Evolutionary conservation across 2,797 vertebrate species (phyloP).

Genomic region (Galago senegalensis): DNA sequence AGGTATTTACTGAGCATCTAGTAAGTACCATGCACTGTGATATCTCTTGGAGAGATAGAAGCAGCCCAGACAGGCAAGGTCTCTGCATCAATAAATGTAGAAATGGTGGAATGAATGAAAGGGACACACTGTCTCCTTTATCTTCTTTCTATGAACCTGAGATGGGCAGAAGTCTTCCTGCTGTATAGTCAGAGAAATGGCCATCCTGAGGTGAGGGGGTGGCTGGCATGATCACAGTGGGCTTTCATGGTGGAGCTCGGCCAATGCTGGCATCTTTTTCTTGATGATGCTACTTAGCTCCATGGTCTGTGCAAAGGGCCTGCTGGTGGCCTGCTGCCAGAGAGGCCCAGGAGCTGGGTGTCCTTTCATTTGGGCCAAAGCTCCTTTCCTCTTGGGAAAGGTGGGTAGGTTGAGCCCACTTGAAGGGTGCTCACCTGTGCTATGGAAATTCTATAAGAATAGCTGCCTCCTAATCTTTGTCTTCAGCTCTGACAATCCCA

Average conservation of each 20-base stretch:
- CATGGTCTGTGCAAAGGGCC: background rate
- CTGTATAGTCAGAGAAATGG: accelerated
- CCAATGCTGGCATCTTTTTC: background rate
- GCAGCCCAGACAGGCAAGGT: background rate
- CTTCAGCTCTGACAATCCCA: background rate
- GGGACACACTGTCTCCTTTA: accelerated
- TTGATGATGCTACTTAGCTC: background rate
- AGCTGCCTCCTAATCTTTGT: background rate
- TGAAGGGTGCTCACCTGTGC: background rate
- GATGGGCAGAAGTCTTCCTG: accelerated
- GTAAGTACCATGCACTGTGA: background rate
- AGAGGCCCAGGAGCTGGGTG: background rate
- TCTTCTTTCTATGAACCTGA: background rate
- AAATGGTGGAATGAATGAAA: background rate
- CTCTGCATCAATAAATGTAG: background rate
- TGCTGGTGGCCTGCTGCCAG: background rate
- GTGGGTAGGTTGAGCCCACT: background rate
- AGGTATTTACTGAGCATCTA: background rate
- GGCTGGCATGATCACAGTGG: accelerated
- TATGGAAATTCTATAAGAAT: background rate
- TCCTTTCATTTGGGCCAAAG: background rate
- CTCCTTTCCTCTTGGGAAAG: background rate
- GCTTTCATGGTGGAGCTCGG: accelerated
- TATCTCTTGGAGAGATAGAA: background rate
- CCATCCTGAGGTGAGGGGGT: background rate